Base-by-base conservation (phyloP, 2,797 vertebrate species). In the Poeciliopsis presidionis region DNA sequence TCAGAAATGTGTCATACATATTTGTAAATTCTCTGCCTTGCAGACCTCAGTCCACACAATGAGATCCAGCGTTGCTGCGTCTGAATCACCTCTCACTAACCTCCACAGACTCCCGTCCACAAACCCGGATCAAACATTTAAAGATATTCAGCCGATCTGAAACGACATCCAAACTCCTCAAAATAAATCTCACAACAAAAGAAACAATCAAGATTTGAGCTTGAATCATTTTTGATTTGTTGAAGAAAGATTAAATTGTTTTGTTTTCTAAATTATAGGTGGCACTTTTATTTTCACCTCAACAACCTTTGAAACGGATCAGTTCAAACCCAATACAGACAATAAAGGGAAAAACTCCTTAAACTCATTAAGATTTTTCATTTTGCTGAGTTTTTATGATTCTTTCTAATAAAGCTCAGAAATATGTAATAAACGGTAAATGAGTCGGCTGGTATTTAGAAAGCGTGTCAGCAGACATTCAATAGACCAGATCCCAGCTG, bases 1-100 rank as follows among this genome's bases (percentile, higher is more conserved):
- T 84, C 77, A 73, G 53, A 88, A 88, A 86, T 86, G 80, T 87
- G 78, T 87, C 86, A 89, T 87, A 74, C 33, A 49, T 80, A 75
- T 81, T 73, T 33, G 39, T 75, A 84, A 86, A 77, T 61, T 6
- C 79, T 82, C 81, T 79, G 80, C 71, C 78, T 75, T 75, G 88
- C 78, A 81, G 83, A 86, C 80, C 79, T 69, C 73, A 77, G 80
- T 86, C 77, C 76, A 81, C 82, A 89, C 84, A 89, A 86, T 83
- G 81, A 75, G 79, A 88, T 83, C 87, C 73, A 83, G 83, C 72
- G 83, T 86, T 72, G 77, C 75, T 83, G 82, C 77, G 83, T 73
- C 78, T 90, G 86, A 91, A 70, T 91, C 87, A 88, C 49, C 28
- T 57, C 36, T 82, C 67, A 81, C 78, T 71, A 18, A 46, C 25